Conservation (phyloP, 2,797 vertebrate species). For the Periparus ater region DNA sequence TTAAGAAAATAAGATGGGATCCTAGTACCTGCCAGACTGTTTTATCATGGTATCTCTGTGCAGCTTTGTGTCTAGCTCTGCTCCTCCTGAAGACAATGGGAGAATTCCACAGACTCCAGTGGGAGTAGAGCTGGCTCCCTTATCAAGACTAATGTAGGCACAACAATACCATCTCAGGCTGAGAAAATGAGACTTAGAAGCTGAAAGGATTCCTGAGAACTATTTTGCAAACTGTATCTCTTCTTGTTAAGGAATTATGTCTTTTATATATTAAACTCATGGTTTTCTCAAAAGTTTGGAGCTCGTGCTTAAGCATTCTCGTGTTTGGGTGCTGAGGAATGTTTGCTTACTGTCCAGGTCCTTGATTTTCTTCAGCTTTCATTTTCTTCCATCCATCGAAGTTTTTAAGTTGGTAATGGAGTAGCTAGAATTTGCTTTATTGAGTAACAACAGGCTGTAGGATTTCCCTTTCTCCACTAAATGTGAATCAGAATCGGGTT, state of each 20-base stretch:
- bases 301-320: constrained; percentile 14
- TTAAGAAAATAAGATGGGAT: background rate
- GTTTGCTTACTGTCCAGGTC: constrained; percentile 52
- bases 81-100: background rate
- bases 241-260: constrained; percentile 47
- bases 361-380: constrained; percentile 42
- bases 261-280: constrained; percentile 21
- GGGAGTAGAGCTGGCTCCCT: background rate
- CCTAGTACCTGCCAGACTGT: background rate
- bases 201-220: constrained; percentile 16
- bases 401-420: constrained; percentile 49
- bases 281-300: constrained; percentile 12
- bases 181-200: constrained; percentile 25
- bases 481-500: constrained; percentile 47
- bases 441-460: constrained; percentile 54
- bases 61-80: background rate
- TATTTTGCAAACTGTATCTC: constrained; percentile 22
- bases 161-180: constrained; percentile 3
- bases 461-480: constrained; percentile 34
- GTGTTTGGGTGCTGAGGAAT: constrained; percentile 25
- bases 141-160: background rate
- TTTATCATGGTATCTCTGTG: background rate
- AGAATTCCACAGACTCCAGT: background rate
- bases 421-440: constrained; percentile 63
- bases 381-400: constrained; percentile 37